A percentile compares a stretch with the other conserved stretches of the same genome.
These are phyloP conservation scores for Agrenia bidenticulata DNA, from an alignment of 2,888 invertebrate genomes.

Conservation along the genomic window DNA sequence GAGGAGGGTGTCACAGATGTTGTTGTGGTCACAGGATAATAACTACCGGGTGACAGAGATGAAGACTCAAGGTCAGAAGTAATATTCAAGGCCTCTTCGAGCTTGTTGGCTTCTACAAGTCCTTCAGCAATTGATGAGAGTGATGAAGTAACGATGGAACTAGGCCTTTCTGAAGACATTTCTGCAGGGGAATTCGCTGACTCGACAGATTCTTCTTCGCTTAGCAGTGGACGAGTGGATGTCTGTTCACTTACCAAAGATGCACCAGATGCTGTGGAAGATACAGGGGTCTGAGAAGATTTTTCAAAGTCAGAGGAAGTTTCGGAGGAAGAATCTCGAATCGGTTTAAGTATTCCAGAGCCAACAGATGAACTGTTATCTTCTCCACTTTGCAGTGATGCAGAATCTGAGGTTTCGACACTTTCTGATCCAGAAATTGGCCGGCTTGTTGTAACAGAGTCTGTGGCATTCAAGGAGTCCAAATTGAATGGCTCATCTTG, in stretches of 20 bases:
- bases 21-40: slow-evolving; percentile 50
- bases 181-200: not conserved
- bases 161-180: slow-evolving; percentile 2
- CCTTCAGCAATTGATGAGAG: slow-evolving; percentile 18
- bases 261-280: not conserved
- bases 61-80: slow-evolving; percentile 12
- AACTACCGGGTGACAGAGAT: slow-evolving; percentile 35
- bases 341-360: not conserved
- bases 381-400: not conserved
- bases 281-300: not conserved
- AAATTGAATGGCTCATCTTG: not conserved
- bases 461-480: not conserved
- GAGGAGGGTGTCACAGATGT: slow-evolving; percentile 49
- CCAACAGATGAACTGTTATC: not conserved
- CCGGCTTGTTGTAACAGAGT: not conserved
- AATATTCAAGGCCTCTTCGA: slow-evolving; percentile 44
- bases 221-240: not conserved
- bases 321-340: slow-evolving; percentile 3
- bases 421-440: not conserved
- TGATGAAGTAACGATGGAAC: slow-evolving; percentile 12
- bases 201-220: not conserved
- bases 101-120: slow-evolving; percentile 14
- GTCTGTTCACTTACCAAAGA: slow-evolving; percentile 1
- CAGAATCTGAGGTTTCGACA: slow-evolving; percentile 1
- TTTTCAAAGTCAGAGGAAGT: not conserved